Conservation (phyloP, 2,888 invertebrate species). For the Allacma fusca region DNA sequence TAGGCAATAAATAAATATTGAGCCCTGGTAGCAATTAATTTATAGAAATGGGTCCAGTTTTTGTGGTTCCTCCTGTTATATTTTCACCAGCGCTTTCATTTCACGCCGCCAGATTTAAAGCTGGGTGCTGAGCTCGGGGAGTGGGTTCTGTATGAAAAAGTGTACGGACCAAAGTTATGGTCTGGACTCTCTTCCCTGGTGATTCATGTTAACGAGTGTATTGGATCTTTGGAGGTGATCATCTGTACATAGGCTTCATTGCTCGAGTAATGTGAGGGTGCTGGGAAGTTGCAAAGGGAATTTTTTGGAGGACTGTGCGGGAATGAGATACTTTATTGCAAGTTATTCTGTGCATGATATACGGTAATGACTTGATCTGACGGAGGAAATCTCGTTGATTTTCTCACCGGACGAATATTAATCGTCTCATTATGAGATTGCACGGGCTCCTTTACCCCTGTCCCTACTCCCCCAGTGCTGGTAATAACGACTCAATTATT, state of each 20-base stretch:
- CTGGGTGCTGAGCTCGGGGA: too few relatives aligned
- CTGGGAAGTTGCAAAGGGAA: not conserved
- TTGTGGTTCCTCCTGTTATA: not conserved
- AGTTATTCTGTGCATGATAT: conserved; percentile 36
- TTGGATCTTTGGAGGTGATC: too few relatives aligned
- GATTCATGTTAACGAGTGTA: too few relatives aligned
- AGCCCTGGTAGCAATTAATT: conserved; percentile 35
- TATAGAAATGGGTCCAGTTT: conserved; percentile 40
- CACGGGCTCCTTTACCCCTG: conserved; percentile 20
- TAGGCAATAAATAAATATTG: conserved; percentile 34
- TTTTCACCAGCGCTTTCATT: not conserved
- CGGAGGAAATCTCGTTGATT: conserved; percentile 35
- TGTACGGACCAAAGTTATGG: too few relatives aligned
- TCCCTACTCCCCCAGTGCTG: conserved; percentile 11
- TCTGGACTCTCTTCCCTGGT: too few relatives aligned
- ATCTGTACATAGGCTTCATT: too few relatives aligned
- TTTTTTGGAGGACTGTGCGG: not conserved
- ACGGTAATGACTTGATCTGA: conserved; percentile 46
- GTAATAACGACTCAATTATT: conserved; percentile 39
- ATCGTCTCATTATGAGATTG: conserved; percentile 44
- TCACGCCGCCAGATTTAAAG: conserved; percentile 17
- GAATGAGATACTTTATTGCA: conserved; percentile 14
- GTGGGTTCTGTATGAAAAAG: too few relatives aligned
- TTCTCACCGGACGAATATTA: conserved; percentile 46
- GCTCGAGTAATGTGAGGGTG: too few relatives aligned